A percentile compares a stretch with the other conserved stretches of the same genome.
These are phyloP conservation scores for Chelmon rostratus DNA, from an alignment of 2,797 vertebrate species.

Conservation along the genomic window DNA sequence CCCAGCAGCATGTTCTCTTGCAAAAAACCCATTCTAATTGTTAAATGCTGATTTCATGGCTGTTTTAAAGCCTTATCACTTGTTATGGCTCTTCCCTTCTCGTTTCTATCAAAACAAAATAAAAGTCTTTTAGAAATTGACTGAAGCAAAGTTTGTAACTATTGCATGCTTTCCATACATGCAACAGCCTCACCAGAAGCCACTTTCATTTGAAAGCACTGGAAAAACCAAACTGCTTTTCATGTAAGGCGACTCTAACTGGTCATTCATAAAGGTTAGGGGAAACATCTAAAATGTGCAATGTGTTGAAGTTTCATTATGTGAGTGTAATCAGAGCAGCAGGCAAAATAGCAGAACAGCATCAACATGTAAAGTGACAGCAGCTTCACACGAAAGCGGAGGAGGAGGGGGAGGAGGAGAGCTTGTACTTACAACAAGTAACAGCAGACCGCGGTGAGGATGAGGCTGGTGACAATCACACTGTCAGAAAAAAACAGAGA, in stretches of 20 bases:
- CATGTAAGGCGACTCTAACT: background rate
- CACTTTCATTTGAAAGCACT: background rate
- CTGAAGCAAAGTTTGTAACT: background rate
- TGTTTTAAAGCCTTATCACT: background rate
- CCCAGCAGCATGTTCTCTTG: background rate
- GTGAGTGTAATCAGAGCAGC: background rate
- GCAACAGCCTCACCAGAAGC: background rate
- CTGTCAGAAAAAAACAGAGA: conserved; percentile 76
- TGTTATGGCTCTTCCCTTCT: background rate
- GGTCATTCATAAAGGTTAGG: too few species aligned
- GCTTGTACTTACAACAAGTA: conserved; percentile 94
- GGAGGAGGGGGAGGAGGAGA: background rate
- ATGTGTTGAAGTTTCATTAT: background rate
- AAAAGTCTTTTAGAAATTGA: background rate
- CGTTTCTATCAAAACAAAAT: background rate
- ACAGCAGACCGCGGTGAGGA: conserved; percentile 95
- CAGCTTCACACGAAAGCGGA: background rate
- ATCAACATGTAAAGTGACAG: background rate
- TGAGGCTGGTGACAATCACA: conserved; percentile 96
- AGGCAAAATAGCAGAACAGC: background rate
- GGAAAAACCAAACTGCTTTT: background rate
- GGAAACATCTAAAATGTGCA: too few species aligned
- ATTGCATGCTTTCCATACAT: background rate
- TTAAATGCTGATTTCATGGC: background rate
- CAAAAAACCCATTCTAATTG: background rate